Evolutionary conservation across 2,797 vertebrate genomes (phyloP).

Genomic region (Aselliscus stoliczkanus): DNA sequence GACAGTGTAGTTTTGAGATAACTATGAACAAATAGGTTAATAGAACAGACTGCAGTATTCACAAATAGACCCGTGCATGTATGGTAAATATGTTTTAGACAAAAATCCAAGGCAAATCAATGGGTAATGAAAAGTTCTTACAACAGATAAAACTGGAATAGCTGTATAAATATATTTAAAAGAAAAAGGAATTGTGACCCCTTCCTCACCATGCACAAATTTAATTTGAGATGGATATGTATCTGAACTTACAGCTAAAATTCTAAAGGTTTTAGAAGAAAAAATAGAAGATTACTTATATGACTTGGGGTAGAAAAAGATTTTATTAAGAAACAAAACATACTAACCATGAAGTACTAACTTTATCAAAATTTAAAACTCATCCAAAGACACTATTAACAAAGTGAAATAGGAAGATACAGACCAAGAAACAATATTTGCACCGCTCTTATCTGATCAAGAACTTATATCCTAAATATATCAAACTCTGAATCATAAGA

Average conservation of each 20-base stretch:
- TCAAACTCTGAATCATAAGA: neutral
- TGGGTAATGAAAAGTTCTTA: neutral
- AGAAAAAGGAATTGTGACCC: neutral
- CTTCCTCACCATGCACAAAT: neutral
- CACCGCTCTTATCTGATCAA: neutral
- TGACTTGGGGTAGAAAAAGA: neutral
- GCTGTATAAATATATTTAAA: neutral
- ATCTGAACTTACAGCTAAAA: neutral
- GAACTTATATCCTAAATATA: neutral
- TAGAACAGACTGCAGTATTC: neutral
- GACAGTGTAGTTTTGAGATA: neutral
- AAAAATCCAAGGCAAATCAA: neutral
- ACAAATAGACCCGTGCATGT: neutral
- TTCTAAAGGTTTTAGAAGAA: neutral
- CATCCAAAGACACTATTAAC: neutral
- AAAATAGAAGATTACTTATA: neutral
- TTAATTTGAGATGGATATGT: neutral
- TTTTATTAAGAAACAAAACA: neutral
- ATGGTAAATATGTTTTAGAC: neutral
- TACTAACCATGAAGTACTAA: neutral
- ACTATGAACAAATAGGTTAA: neutral
- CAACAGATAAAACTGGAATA: neutral
- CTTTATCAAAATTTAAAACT: conserved; percentile 29
- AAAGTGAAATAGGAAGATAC: neutral
- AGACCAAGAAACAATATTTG: neutral